Evolutionary conservation across 1,140 invertebrate genomes (phyloP).

Genomic region (Macrosteles quadrilineatus): DNA sequence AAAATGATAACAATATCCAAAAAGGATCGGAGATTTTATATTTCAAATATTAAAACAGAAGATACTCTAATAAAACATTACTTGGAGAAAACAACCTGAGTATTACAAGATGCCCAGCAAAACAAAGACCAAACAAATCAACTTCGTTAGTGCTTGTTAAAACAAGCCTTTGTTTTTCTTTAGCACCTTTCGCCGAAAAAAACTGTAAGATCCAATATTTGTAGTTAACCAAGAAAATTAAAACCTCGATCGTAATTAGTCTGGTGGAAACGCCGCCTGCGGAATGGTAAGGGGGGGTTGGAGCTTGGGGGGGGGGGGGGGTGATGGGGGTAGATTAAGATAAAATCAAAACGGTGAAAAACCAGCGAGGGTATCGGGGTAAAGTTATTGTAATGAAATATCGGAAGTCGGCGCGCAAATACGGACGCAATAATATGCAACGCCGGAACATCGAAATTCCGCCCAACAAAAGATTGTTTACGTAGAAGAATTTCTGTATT

Average conservation of each 20-base stretch:
- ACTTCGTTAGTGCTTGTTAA: neutral
- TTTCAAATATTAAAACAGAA: no score
- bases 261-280: neutral
- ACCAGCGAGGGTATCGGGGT: neutral
- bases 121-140: no score
- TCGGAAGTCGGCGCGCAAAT: conserved; percentile 17
- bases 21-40: no score
- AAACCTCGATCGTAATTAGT: neutral
- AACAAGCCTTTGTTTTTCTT: conserved; percentile 11
- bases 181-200: neutral
- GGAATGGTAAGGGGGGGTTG: no score
- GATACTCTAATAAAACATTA: no score
- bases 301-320: no score
- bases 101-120: no score
- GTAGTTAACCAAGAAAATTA: neutral
- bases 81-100: no score
- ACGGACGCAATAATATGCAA: conserved; percentile 13
- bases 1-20: no score
- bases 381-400: conserved; percentile 18
- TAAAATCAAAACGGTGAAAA: neutral
- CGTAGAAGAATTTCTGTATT: conserved; percentile 19
- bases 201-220: conserved; percentile 6
- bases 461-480: conserved; percentile 22
- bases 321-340: no score
- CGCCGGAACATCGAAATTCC: conserved; percentile 22